Evolutionary conservation across 35 echinoderm and acorn worm genomes (phyloP), one percentile per base, ranked within the genome.

Genomic region (Ophioderma brevispina): DNA sequence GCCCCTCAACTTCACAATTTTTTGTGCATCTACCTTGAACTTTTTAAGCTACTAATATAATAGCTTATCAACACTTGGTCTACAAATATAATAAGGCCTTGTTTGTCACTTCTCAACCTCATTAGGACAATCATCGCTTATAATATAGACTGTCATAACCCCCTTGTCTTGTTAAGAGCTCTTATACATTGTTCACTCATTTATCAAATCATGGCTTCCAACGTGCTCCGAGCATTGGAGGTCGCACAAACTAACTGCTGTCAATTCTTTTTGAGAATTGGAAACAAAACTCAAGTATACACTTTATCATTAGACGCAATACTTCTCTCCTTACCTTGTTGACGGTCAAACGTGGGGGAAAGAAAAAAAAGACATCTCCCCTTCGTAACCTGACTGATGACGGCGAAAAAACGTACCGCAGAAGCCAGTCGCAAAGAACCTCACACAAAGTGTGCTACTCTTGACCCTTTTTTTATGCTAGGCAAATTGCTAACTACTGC

Each of bases 251-350:
- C 33, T 35, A 13, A 81, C 84, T 38, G 85, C 89, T 84, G 39
- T 91, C 0, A 84, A 82, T 63, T 84, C 89, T n/a, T 13, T 91
- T 91, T 34, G 89, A 91, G 38, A 91, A 79, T 79, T 88, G 86
- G 86, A 3, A 41, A 79, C 86, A 88, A 37, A 88, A 88, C 38
- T 76, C 41, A 21, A 15, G n/a, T 78, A 1, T 94, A 92, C 78
- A 94, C 93, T 25, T 81, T 94, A 77, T 90, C 80, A 17, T 55
- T 94, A 28, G 93, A 94, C 84, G n/a, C 32, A 38, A 91, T 11
- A 84, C 70, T 94, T 94, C 86, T 76, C 93, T 23, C 82, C 82
- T 23, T 94, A 86, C 40, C 43, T 94, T 13, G n/a, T n/a, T n/a
- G n/a, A n/a, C n/a, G n/a, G n/a, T n/a, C n/a, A n/a, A n/a, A n/a